phyloP scores from a whole-genome alignment of 2,888 invertebrate genomes.

The Cenopis cana region DNA sequence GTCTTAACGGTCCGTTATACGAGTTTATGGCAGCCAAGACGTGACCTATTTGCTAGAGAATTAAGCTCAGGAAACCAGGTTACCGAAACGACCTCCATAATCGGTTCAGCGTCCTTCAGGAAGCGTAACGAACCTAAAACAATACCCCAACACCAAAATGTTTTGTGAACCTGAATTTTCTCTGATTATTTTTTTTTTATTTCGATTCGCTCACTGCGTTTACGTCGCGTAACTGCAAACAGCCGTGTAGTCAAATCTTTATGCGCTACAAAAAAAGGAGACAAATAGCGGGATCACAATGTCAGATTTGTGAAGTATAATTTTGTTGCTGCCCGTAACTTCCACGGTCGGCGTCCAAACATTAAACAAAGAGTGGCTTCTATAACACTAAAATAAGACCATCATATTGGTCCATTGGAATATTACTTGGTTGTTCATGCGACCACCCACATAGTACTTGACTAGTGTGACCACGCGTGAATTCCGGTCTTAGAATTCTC shows the following conservation, averaged over 20 bases:
- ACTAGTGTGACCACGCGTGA: slow-evolving; percentile 51
- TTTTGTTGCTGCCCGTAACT: slow-evolving; percentile 34
- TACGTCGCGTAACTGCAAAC: too few relatives aligned
- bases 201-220: too few relatives aligned
- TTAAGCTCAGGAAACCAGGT: slow-evolving; percentile 53
- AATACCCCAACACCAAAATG: background rate
- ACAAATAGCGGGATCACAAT: slow-evolving; percentile 11
- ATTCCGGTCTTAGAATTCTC: slow-evolving; percentile 23
- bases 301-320: slow-evolving; percentile 29
- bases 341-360: slow-evolving; percentile 12
- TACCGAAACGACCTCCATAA: slow-evolving; percentile 50
- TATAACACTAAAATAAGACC: slow-evolving; percentile 33
- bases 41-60: slow-evolving; percentile 56
- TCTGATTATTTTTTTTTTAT: too few relatives aligned
- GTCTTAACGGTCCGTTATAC: slow-evolving; percentile 42
- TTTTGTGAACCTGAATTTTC: too few relatives aligned
- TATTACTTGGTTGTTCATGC: slow-evolving; percentile 47
- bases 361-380: slow-evolving; percentile 19
- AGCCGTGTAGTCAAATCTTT: too few relatives aligned
- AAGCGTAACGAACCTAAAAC: slow-evolving; percentile 23
- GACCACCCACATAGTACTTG: slow-evolving; percentile 59
- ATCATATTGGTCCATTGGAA: slow-evolving; percentile 13
- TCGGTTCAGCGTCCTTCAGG: slow-evolving; percentile 43
- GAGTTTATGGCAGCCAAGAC: slow-evolving; percentile 51
- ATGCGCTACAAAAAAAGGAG: background rate